phyloP scores from a whole-genome alignment of 1,140 invertebrate genomes.

The Cotesia chilonis region DNA sequence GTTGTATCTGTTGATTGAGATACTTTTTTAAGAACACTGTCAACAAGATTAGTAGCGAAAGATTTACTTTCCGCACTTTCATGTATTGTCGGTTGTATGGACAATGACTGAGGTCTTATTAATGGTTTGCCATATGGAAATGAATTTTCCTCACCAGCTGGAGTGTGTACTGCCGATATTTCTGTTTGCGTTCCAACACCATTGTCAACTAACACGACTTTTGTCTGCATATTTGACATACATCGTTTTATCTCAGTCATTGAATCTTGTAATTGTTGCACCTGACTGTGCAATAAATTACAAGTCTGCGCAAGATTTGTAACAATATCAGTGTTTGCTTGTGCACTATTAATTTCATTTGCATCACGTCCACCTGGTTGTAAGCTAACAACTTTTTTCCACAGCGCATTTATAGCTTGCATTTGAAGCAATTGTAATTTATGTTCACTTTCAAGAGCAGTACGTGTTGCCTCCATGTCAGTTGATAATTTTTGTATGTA shows the following conservation, averaged over 20 bases:
- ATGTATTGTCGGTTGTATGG: slow-evolving; percentile 61
- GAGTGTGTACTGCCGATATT: slow-evolving; percentile 78
- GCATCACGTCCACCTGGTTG: slow-evolving; percentile 61
- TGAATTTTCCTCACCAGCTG: slow-evolving; percentile 63
- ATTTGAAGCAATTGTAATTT: slow-evolving; percentile 87
- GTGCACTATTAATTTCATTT: slow-evolving; percentile 50
- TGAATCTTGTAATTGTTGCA: slow-evolving; percentile 76
- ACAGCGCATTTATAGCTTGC: slow-evolving; percentile 88
- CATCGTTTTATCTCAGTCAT: slow-evolving; percentile 79
- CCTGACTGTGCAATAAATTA: slow-evolving; percentile 56
- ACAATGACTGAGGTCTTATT: slow-evolving; percentile 56
- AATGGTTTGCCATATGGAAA: slow-evolving; percentile 55
- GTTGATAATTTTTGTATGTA: slow-evolving; percentile 85
- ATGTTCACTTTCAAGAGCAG: slow-evolving; percentile 83
- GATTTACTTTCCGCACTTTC: slow-evolving; percentile 57
- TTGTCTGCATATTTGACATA: slow-evolving; percentile 69
- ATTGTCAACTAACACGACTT: slow-evolving; percentile 59
- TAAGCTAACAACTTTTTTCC: slow-evolving; percentile 85
- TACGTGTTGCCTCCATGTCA: slow-evolving; percentile 83
- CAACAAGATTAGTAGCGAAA: slow-evolving; percentile 50
- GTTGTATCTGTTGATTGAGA: slow-evolving; percentile 60
- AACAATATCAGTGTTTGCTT: slow-evolving; percentile 65
- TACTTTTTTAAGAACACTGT: slow-evolving; percentile 55
- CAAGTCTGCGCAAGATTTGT: slow-evolving; percentile 70
- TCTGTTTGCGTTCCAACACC: slow-evolving; percentile 80